These are phyloP conservation scores for Thamnophis sirtalis DNA, from an alignment of 2,113 vertebrate genomes.

Conservation along the genomic window DNA sequence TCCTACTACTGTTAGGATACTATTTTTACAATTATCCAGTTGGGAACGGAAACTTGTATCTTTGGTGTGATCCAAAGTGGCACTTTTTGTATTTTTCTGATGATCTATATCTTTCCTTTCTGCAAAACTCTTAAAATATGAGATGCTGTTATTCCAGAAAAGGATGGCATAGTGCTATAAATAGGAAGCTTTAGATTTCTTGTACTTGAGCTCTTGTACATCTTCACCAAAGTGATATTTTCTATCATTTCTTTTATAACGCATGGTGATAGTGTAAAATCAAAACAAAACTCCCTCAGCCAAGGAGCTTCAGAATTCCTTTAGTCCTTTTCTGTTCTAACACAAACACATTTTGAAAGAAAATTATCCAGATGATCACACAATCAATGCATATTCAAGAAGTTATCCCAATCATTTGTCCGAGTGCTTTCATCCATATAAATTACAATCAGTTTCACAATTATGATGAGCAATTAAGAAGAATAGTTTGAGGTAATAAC, in stretches of 20 bases:
- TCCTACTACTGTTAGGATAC: background rate
- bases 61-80: background rate
- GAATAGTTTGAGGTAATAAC: background rate
- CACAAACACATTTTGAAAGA: background rate
- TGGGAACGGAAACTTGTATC: background rate
- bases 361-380: background rate
- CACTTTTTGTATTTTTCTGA: background rate
- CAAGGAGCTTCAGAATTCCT: background rate
- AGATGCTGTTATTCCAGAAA: background rate
- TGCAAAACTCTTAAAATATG: background rate
- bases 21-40: background rate
- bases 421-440: background rate
- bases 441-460: background rate
- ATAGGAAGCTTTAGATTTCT: background rate
- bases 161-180: background rate
- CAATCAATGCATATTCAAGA: constrained; percentile 9
- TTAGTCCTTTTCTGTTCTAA: background rate
- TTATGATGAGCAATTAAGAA: background rate
- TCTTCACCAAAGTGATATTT: background rate
- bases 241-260: background rate
- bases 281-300: background rate
- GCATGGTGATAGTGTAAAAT: background rate
- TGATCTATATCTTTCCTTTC: background rate
- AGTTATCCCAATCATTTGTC: constrained; percentile 1
- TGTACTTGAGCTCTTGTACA: background rate